Percentiles rank a stretch among this genome's conserved stretches.
phyloP scores from a whole-genome alignment of 2,113 vertebrate species.

The Athene cunicularia region DNA sequence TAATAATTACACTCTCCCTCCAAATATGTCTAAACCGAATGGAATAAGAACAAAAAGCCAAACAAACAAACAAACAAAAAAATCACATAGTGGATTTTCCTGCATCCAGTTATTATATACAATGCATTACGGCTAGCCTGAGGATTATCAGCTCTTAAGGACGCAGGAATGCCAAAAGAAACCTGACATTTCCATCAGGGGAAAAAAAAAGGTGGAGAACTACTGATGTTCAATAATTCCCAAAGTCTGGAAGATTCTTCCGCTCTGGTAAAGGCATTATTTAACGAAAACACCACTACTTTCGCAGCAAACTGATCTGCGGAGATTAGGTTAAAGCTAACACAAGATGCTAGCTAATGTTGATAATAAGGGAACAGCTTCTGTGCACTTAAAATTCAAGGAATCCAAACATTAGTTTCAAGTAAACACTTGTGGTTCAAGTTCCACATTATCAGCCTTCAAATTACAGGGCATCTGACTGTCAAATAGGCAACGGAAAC shows the following conservation, averaged over 20 bases:
- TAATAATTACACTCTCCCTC: background rate
- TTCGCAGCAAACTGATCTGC: background rate
- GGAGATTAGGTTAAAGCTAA: background rate
- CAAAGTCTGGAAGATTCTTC: background rate
- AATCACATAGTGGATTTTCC: background rate
- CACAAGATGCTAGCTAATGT: background rate
- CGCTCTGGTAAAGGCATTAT: background rate
- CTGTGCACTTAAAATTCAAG: background rate
- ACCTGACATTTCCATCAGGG: background rate
- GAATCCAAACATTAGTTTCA: background rate
- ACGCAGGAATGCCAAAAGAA: background rate
- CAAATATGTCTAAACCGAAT: background rate
- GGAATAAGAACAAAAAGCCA: background rate
- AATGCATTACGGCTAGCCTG: background rate
- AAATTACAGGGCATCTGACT: background rate
- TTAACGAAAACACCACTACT: background rate
- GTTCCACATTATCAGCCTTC: background rate
- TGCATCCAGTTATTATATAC: background rate
- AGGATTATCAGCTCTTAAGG: background rate
- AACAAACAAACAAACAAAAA: too few relatives aligned
- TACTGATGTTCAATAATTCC: background rate
- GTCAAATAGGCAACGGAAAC: background rate
- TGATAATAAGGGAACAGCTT: background rate
- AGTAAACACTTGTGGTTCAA: background rate
- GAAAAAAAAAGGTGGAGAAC: background rate